A percentile compares a stretch with the other conserved stretches of the same genome.
These are phyloP conservation scores for Rambutsinella grinnellia DNA, from an alignment of 2,888 invertebrate species.

Conservation along the genomic window DNA sequence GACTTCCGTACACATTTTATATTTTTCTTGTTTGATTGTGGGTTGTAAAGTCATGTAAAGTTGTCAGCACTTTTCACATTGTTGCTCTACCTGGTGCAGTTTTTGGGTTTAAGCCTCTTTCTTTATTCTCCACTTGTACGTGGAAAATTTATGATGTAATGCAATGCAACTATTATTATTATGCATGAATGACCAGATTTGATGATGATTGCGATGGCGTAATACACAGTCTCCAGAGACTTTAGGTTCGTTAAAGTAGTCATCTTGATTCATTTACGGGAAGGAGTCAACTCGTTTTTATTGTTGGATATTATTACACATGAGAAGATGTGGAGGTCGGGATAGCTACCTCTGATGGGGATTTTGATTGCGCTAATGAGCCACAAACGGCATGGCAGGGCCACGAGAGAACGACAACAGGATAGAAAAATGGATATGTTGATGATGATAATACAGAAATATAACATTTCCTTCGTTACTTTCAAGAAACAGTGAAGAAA, in stretches of 20 bases:
- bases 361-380: slow-evolving; percentile 54
- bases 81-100: neutral
- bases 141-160: neutral
- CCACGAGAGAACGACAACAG: neutral
- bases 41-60: slow-evolving; percentile 44
- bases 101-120: neutral
- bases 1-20: slow-evolving; percentile 25
- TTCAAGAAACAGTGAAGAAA: neutral
- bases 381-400: slow-evolving; percentile 46
- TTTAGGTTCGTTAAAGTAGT: slow-evolving; percentile 44
- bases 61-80: slow-evolving; percentile 52
- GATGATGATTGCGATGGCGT: slow-evolving; percentile 23
- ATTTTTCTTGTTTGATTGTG: slow-evolving; percentile 15
- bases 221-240: slow-evolving; percentile 35
- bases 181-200: slow-evolving; percentile 45
- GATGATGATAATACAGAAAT: too few species aligned
- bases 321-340: too few species aligned
- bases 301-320: slow-evolving; percentile 18
- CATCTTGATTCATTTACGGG: slow-evolving; percentile 48
- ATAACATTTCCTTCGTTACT: slow-evolving; percentile 43
- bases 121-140: neutral
- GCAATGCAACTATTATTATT: slow-evolving; percentile 24
- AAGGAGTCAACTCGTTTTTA: slow-evolving; percentile 38
- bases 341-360: slow-evolving; percentile 38
- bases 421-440: too few species aligned